phyloP scores from a whole-genome alignment of 2,888 invertebrate genomes.

The Agapetus fuscipes region DNA sequence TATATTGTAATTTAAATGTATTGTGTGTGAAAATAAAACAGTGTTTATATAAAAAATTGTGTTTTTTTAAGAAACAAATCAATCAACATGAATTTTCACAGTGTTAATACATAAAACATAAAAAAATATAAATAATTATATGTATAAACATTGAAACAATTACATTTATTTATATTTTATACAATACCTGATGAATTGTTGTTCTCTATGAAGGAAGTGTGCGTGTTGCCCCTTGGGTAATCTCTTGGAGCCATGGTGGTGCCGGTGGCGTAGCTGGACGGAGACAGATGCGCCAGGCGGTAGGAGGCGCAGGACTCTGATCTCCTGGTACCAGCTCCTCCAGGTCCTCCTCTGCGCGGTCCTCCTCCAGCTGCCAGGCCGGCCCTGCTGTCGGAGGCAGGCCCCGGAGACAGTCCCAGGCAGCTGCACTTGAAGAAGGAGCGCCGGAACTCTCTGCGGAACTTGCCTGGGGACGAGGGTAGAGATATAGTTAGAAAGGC shows the following conservation, averaged over 20 bases:
- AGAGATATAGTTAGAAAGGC: slow-evolving; percentile 13
- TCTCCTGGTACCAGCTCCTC: slow-evolving; percentile 28
- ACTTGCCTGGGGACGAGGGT: slow-evolving; percentile 61
- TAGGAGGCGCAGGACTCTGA: slow-evolving; percentile 43
- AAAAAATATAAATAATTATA: no score
- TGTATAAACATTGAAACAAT: no score
- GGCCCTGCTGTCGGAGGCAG: slow-evolving; percentile 33
- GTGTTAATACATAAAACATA: no score
- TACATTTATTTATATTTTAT: no score
- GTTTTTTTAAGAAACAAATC: no score
- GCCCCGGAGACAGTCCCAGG: slow-evolving; percentile 22
- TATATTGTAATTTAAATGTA: no score
- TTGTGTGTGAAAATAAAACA: no score
- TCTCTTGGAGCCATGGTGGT: slow-evolving; percentile 27
- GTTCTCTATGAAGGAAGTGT: slow-evolving; percentile 42
- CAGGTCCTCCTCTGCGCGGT: slow-evolving; percentile 36
- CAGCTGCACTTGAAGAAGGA: slow-evolving; percentile 56
- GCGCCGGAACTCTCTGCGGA: slow-evolving; percentile 60
- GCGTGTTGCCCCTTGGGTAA: slow-evolving; percentile 29
- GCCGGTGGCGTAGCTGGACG: slow-evolving; percentile 36
- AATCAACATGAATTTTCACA: no score
- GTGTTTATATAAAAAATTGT: no score
- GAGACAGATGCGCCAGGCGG: slow-evolving; percentile 38
- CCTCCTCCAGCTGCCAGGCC: slow-evolving; percentile 33
- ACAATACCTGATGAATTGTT: slow-evolving; percentile 34